Evolutionary conservation across 2,113 vertebrate species (phyloP), one percentile per base, ranked within the genome.

Genomic region (Pluvianellus socialis): DNA sequence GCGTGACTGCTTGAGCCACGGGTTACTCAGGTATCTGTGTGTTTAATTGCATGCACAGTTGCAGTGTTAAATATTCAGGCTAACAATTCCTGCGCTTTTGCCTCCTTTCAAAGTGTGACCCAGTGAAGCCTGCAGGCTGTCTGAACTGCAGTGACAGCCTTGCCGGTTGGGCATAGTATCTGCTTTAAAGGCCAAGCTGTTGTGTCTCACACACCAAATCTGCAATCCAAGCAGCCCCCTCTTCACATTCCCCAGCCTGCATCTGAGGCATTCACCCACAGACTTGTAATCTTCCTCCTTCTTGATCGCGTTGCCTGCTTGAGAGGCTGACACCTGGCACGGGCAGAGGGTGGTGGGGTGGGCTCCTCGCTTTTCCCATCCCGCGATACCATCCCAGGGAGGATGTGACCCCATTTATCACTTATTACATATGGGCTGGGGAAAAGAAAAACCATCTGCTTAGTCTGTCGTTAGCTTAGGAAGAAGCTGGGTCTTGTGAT

Each of bases 401-500:
- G 27, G 21, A 10, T 27, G 45, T 40, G 72, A 56, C 5, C 33
- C 16, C 10, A 11, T 74, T 50, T 66, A 15, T 80, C 67, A 33
- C 44, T 26, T 66, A 7, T 8, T 59, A 63, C 0, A 0, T 28
- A 12, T 23, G 27, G 63, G 6, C 7, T 3, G 7, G 27, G 30
- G 32, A 92, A 85, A 71, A 18, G 28, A 45, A 17, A 66, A 55
- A 52, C 8, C 5, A 26, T 55, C 12, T 52, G 20, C 28, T 86
- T 58, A 56, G 24, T 6, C 33, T 72, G 35, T 28, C 45, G 11
- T 61, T 49, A 63, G 15, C 4, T 77, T 76, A 45, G 45, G 24
- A 70, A 52, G 38, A 76, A 33, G 7, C 12, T 52, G 12, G 4
- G 5, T 72, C 10, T 82, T 82, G n/a, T 63, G 42, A 42, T 40